Base-by-base conservation (phyloP, 2,797 vertebrate species). In the Chrysocyon brachyurus region DNA sequence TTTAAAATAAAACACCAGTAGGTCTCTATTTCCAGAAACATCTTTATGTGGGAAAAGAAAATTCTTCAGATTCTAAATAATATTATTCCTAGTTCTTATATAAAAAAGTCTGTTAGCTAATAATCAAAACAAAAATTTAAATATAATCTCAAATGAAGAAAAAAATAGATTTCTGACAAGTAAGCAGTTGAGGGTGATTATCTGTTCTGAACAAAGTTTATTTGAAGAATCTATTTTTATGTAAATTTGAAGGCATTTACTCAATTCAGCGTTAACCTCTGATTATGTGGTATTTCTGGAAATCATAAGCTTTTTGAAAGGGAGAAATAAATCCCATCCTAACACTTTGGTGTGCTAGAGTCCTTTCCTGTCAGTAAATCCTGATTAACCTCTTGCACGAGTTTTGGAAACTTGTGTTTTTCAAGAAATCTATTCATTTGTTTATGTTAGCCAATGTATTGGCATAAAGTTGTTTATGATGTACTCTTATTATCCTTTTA, bases 101-200 rank as follows among this genome's bases (percentile, higher is more conserved):
- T 83, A 73, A 28, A 84, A 87, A 26, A 91, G 36, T 63, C 40
- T 91, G 1, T 81, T 19, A 28, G 22, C 36, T 78, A 56, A 33
- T 95, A 83, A 89, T 33, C 22, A 73, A 95, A 95, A 83, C 46
- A 89, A 59, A 1, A 89, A 40, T 73, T 77, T 86, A 56, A 96
- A 72, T 79, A 54, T 33, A 61, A 75, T 86, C 96, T 94, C 15
- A 92, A 81, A 64, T 75, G 21, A 26, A 77, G 61, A 79, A 59
- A 57, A 54, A 84, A 19, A 52, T 77, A 68, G 66, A 75, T 70
- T 92, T 88, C 66, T 21, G 12, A 86, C 73, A 81, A 78, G 56
- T 66, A 85, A 73, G 28, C 84, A 12, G 54, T 21, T 63, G 26
- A 87, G n/a, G 61, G 31, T 15, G 46, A 31, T 84, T 78, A 7